These are phyloP conservation scores for Elaphurus davidianus DNA, from an alignment of 2,113 vertebrate genomes.

Conservation along the genomic window DNA sequence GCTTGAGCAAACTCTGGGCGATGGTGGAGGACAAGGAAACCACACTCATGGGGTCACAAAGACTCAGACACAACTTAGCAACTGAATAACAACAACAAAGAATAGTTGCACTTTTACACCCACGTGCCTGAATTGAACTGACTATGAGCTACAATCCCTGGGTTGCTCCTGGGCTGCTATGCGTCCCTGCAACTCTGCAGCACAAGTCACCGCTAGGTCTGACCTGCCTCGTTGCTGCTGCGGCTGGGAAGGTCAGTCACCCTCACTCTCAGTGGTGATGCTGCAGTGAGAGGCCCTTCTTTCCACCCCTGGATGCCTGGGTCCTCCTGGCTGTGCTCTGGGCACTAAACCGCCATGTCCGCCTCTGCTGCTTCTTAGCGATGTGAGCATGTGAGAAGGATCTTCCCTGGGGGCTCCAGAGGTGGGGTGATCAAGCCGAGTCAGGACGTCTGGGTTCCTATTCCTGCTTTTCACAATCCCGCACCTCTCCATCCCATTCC, in stretches of 20 bases:
- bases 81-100: not conserved
- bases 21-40: not conserved
- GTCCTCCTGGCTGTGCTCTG: not conserved
- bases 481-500: not conserved
- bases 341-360: not conserved
- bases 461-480: not conserved
- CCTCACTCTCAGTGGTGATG: not conserved
- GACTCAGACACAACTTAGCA: not conserved
- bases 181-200: not conserved
- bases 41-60: not conserved
- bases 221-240: not conserved
- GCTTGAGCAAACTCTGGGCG: not conserved
- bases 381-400: not conserved
- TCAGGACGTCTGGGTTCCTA: not conserved
- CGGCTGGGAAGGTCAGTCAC: no score
- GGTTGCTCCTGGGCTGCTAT: not conserved
- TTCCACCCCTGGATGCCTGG: not conserved
- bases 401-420: not conserved
- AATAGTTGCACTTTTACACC: not conserved
- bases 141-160: not conserved
- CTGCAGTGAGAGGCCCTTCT: not conserved
- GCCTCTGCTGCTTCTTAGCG: not conserved
- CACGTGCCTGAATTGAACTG: not conserved
- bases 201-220: not conserved
- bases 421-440: not conserved